Conservation (phyloP, 2,888 invertebrate genomes). For the Drosophila seclusa region DNA sequence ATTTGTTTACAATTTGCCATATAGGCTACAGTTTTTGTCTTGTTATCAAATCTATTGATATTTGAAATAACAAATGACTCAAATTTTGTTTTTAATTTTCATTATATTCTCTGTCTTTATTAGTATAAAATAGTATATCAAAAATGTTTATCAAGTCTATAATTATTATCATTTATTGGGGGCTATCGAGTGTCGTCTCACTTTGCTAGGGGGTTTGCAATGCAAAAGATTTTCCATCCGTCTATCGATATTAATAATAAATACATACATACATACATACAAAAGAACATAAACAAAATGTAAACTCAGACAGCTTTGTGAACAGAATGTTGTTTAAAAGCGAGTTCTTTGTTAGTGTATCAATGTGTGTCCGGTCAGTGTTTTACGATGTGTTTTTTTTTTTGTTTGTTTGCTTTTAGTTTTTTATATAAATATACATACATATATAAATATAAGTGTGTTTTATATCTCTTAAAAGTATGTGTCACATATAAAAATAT, state of each 20-base stretch:
- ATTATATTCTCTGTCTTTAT: conserved; percentile 68
- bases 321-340: conserved; percentile 49
- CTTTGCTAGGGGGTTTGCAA: conserved; percentile 42
- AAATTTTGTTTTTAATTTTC: conserved; percentile 10
- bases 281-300: conserved; percentile 53
- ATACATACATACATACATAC: conserved; percentile 58
- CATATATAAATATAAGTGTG: conserved; percentile 65
- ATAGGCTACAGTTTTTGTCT: not conserved
- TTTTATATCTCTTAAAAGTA: conserved; percentile 72
- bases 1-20: not conserved
- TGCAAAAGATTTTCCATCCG: conserved; percentile 53
- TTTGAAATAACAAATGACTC: not conserved
- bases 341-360: conserved; percentile 61
- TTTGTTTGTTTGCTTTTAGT: conserved; percentile 16
- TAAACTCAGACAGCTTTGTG: conserved; percentile 31
- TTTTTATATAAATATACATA: conserved; percentile 50
- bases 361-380: conserved; percentile 53
- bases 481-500: conserved; percentile 78
- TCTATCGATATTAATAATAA: conserved; percentile 61
- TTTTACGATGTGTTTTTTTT: conserved; percentile 3
- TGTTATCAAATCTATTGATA: conserved; percentile 2
- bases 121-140: conserved; percentile 79
- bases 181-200: conserved; percentile 51
- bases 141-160: conserved; percentile 79
- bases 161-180: conserved; percentile 78